Percentiles rank a stretch among this genome's conserved stretches.
Evolutionary conservation across 2,797 vertebrate genomes (phyloP).

Genomic region (Sparus aurata): DNA sequence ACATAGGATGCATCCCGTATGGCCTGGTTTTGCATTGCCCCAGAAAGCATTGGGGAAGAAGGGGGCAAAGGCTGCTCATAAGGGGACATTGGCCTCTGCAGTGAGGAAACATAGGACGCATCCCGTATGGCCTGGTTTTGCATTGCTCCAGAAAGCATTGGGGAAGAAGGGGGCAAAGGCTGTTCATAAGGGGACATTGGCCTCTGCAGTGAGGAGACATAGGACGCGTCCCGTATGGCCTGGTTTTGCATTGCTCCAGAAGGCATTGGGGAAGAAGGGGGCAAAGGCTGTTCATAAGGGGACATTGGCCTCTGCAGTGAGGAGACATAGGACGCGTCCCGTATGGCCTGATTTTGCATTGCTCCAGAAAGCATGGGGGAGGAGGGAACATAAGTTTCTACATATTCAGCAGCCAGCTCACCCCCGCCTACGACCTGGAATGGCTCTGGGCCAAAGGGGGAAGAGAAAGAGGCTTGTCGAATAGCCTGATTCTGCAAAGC

Average conservation of each 20-base stretch:
- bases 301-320: constrained; percentile 68
- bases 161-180: constrained; percentile 46
- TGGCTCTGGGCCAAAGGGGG: constrained; percentile 53
- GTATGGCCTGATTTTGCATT: constrained; percentile 68
- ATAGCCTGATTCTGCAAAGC: constrained; percentile 67
- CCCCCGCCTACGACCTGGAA: constrained; percentile 52
- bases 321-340: constrained; percentile 66
- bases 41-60: constrained; percentile 67
- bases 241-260: constrained; percentile 72
- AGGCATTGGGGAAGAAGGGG: constrained; percentile 62
- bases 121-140: constrained; percentile 70
- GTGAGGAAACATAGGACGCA: constrained; percentile 51
- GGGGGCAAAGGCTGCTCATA: constrained; percentile 49
- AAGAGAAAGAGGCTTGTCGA: constrained; percentile 61
- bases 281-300: constrained; percentile 26
- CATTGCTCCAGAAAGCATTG: constrained; percentile 65
- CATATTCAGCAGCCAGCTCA: constrained; percentile 56
- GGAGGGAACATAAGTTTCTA: constrained; percentile 48
- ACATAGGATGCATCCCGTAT: constrained; percentile 65
- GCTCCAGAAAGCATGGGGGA: constrained; percentile 69
- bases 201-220: constrained; percentile 66
- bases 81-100: constrained; percentile 35
- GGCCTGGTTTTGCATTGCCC: constrained; percentile 70
- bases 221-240: constrained; percentile 63
- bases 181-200: constrained; percentile 56